Base-by-base conservation (phyloP, 2,797 vertebrate genomes). In the Xenentodon cancila region DNA sequence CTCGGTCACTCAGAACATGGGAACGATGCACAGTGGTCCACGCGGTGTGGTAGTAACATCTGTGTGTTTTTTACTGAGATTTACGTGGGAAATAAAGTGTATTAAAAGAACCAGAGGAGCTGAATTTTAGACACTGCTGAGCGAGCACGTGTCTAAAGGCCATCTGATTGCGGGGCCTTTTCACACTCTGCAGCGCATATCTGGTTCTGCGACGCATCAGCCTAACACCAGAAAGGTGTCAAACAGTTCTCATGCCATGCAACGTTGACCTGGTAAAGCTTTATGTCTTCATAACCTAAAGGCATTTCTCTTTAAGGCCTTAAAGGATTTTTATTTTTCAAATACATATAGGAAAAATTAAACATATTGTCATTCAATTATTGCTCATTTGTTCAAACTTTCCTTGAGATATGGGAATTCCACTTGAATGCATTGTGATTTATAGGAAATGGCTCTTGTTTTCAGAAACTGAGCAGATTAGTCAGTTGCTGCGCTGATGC, bases 391-490 rank as follows among this genome's bases (percentile, higher is more conserved):
- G 12, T 60, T 20, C 32, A 0, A 37, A 53, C 52, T 69, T 53
- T 21, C 19, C 49, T 18, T 7, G 13, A 67, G 16, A 63, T 58
- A 47, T 21, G 56, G 47, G 63, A 63, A 53, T 60, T 84, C 56
- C 58, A 18, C 48, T 37, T 37, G 16, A 32, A 9, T 27, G 20
- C 48, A 70, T 73, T 6, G 77, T 79, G 74, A 87, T 87, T 88
- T 89, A 89, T 84, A 77, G 77, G 64, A 90, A 89, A 84, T 30
- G 0, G 68, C 32, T 74, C 51, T 68, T 19, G 0, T 8, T 71
- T 76, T 79, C 60, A 75, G 70, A 68, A 71, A 86, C 68, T 20
- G 43, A 57, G 42, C 3, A 1, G 21, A 60, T 80, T 73, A 82
- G 77, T 88, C 82, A 84, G 80, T 59, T 3, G 17, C 34, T 60